Percentiles rank a stretch among this genome's conserved stretches.
phyloP scores from a whole-genome alignment of 2,888 invertebrate genomes.

The Pollenia amentaria region DNA sequence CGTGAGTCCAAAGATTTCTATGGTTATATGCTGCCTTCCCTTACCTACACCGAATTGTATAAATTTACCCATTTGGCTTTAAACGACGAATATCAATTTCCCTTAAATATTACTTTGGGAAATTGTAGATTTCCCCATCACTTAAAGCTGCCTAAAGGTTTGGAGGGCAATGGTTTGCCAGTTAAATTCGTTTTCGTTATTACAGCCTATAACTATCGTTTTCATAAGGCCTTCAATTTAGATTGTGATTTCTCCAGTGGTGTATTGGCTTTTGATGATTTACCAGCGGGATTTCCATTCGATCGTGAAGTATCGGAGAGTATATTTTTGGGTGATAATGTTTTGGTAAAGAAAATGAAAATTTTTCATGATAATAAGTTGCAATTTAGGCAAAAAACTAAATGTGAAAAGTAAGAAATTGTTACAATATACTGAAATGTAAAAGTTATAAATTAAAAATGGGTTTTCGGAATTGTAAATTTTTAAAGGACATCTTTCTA shows the following conservation, averaged over 20 bases:
- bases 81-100: conserved; percentile 83
- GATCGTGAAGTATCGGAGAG: conserved; percentile 87
- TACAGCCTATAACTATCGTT: conserved; percentile 83
- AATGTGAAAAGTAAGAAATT: too few relatives aligned
- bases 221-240: conserved; percentile 72
- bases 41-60: conserved; percentile 82
- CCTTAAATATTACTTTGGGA: conserved; percentile 84
- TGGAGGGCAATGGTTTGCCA: conserved; percentile 85
- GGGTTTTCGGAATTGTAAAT: too few relatives aligned
- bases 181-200: conserved; percentile 87
- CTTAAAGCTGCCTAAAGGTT: conserved; percentile 87
- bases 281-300: conserved; percentile 89
- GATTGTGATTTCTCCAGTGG: conserved; percentile 75
- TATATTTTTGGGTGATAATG: conserved; percentile 78
- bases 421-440: too few relatives aligned
- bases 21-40: conserved; percentile 86
- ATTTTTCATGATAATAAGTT: conserved; percentile 72
- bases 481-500: too few relatives aligned
- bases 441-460: too few relatives aligned
- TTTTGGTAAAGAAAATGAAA: conserved; percentile 69
- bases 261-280: conserved; percentile 84
- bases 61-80: conserved; percentile 84
- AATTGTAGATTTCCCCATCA: conserved; percentile 87
- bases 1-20: conserved; percentile 76
- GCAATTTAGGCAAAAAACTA: neutral